Base-by-base conservation (phyloP, 1,140 invertebrate species). In the Leptonema lineaticorne region DNA sequence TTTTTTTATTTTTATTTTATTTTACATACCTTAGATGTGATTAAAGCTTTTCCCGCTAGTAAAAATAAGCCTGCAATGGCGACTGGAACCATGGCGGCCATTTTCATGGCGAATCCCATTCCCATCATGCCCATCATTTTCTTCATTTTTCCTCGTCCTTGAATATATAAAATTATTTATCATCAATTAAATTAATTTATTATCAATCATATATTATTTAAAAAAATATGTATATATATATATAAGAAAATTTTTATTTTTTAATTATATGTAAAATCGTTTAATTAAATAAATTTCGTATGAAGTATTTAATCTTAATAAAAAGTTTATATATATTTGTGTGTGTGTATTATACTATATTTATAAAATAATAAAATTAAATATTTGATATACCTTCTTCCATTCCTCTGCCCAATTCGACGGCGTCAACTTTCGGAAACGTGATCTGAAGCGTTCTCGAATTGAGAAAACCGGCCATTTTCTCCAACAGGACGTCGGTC, bases 111-210 rank as follows among this genome's bases (percentile, higher is more conserved):
- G 65, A 90, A 84, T 0, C 89, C 89, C 88, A 90, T 90, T 85
- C 90, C 89, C 87, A 92, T 90, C 83, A 90, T 90, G 20, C 87
- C 85, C 87, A 91, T 90, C 89, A 91, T 92, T 69, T 90, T 90
- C 84, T 90, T 91, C 88, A 90, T 89, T 74, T 90, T 90, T 1
- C 89, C 88, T 68, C 88, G 85, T 72, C 89, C 87, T 88, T 78
- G 57, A 81, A 79, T 73, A 74, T 67, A 50, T 64, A 72, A 68
- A 48, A 71, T 24, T 66, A 58, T 66, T 59, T 53, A 41, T 41
- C 11, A 41, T 33, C 30, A 33, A 5, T 6, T 33, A 5, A 5
- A 72, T 46, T 45, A 60, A 33, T 28, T 29, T 8, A 27, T 2
- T 16, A 58, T 28, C 20, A 28, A 20, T 20, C n/a, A 30, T 37